Evolutionary conservation across 2,797 vertebrate genomes (phyloP), one percentile per base, ranked within the genome.

Genomic region (Pipistrellus pipistrellus): DNA sequence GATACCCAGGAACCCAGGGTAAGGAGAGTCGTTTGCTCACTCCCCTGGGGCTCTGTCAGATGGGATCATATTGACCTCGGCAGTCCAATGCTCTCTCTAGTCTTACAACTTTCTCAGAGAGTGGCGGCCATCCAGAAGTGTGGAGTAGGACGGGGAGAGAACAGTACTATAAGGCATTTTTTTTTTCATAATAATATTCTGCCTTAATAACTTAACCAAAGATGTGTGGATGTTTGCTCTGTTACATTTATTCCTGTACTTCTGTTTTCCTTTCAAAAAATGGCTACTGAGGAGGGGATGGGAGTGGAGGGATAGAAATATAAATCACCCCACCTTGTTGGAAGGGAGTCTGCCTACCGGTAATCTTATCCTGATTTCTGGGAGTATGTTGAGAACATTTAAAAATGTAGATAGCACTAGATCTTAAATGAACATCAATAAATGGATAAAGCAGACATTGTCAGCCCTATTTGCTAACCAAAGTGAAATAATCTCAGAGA

Each of bases 401-500:
- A 44, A 44, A 82, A 30, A 69, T 21, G 32, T 76, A 72, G 35
- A 1, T 85, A 46, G 8, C 30, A 53, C 53, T 44, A 48, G 64
- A 55, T 62, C 27, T 14, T 80, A 94, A 81, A 13, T 73, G 44
- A 90, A 48, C 44, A 90, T 27, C 46, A 81, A 32, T 80, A 64
- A 44, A 46, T 10, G n/a, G 59, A n/a, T 38, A 66, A 57, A n/a
- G 15, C 35, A 46, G n/a, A 55, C 30, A 53, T 2, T 41, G 20
- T 62, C 15, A 69, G 41, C 38, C 51, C 32, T 57, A 64, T 80
- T 85, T 27, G 4, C 57, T 64, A 66, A 80, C 13, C 9, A 4
- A 35, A 75, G n/a, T 90, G 30, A 94, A 90, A 87, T 93, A 14
- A 64, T 66, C 15, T 81, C 35, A 21, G 91, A 44, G 4, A 15